Conservation (phyloP, 2,113 vertebrate species). For the Tachysurus vachellii region DNA sequence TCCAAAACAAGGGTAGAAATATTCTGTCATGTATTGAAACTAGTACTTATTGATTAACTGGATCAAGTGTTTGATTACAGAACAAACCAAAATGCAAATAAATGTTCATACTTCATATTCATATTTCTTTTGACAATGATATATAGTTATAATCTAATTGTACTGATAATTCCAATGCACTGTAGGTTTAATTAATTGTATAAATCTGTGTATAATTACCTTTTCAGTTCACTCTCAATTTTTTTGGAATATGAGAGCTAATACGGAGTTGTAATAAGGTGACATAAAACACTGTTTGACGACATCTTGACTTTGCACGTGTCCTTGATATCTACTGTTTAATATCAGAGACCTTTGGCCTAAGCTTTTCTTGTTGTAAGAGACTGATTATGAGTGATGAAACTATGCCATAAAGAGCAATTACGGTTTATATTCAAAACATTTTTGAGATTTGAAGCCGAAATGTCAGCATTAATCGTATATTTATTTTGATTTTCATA, state of each 20-base stretch:
- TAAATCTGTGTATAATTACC: background rate
- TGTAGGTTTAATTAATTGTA: background rate
- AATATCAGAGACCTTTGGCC: conserved; percentile 62
- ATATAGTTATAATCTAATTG: background rate
- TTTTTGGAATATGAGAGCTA: background rate
- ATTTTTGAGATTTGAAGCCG: background rate
- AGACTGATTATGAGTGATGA: conserved; percentile 22
- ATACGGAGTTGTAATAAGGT: background rate
- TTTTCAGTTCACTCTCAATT: background rate
- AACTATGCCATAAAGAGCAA: conserved; percentile 10
- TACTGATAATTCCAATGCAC: background rate
- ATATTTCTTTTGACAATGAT: background rate
- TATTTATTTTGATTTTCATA: background rate
- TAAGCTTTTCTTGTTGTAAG: background rate
- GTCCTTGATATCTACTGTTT: conserved; percentile 23
- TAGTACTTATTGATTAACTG: background rate
- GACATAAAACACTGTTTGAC: background rate
- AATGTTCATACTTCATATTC: background rate
- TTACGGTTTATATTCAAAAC: background rate
- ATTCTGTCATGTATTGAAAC: background rate
- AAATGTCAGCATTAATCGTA: background rate
- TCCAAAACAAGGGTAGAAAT: background rate
- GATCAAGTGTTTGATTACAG: background rate
- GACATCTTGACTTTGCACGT: background rate
- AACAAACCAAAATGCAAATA: background rate